These are phyloP conservation scores for Sceloporus tristichus DNA, from an alignment of 2,113 vertebrate species.

Conservation along the genomic window DNA sequence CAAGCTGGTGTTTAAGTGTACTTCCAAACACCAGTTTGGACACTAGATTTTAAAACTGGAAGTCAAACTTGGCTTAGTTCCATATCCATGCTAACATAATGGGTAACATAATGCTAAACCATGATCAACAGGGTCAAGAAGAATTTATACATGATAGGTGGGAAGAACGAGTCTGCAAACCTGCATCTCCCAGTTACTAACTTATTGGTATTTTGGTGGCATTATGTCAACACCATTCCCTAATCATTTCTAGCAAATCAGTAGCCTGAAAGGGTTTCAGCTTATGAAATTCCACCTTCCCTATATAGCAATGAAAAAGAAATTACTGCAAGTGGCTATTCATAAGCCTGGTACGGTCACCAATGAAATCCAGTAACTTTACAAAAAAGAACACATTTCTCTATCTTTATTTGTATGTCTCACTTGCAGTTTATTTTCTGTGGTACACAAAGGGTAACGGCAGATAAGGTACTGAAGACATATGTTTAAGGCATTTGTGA, in stretches of 20 bases:
- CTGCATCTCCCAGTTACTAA: background rate
- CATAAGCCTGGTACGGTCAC: background rate
- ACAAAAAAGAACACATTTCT: background rate
- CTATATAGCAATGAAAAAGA: background rate
- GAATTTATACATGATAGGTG: background rate
- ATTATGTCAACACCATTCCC: background rate
- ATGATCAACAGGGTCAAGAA: background rate
- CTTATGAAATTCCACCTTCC: background rate
- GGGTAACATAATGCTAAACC: background rate
- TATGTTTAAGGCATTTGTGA: background rate
- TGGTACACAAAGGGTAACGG: background rate
- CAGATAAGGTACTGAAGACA: background rate
- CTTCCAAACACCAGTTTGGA: too few relatives aligned
- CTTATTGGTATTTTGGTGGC: background rate
- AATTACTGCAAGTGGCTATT: background rate
- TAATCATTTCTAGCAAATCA: background rate
- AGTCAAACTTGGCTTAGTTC: too few relatives aligned
- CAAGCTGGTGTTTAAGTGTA: background rate
- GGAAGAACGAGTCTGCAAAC: background rate
- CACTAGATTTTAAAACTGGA: too few relatives aligned
- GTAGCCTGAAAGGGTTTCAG: too few relatives aligned
- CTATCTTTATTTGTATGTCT: background rate
- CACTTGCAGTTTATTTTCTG: background rate
- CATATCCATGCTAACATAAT: background rate
- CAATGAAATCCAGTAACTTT: background rate